phyloP scores from a whole-genome alignment of 2,888 invertebrate genomes.

The Dryadula phaetusa region DNA sequence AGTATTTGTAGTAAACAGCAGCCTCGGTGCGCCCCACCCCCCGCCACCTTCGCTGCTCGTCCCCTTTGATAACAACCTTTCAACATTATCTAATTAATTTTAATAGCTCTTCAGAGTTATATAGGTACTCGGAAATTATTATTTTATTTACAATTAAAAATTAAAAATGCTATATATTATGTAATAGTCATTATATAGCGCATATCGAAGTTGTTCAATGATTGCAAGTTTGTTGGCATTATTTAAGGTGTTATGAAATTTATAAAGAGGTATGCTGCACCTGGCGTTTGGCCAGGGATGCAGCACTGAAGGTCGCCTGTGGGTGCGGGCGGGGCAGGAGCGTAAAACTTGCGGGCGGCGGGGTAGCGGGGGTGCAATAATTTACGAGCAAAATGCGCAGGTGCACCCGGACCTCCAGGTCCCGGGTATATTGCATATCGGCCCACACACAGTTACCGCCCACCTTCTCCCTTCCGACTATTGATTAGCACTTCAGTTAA shows the following conservation, averaged over 20 bases:
- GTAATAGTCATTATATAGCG: constrained; percentile 18
- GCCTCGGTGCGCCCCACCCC: constrained; percentile 50
- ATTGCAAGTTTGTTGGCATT: constrained; percentile 47
- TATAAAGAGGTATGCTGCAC: constrained; percentile 54
- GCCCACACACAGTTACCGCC: constrained; percentile 37
- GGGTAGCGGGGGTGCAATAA: constrained; percentile 56
- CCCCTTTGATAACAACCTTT: constrained; percentile 49
- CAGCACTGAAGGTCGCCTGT: constrained; percentile 69
- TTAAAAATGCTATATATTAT: constrained; percentile 19
- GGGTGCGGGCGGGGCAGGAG: constrained; percentile 44
- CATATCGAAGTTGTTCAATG: background rate
- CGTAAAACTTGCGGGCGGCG: constrained; percentile 43
- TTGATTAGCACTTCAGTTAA: constrained; percentile 29
- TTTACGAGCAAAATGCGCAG: constrained; percentile 68
- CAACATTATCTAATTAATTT: constrained; percentile 45
- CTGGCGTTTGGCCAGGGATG: constrained; percentile 76
- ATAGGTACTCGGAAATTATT: constrained; percentile 11
- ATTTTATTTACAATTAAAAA: constrained; percentile 8
- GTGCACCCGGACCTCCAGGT: constrained; percentile 65
- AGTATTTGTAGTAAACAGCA: constrained; percentile 43
- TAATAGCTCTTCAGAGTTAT: constrained; percentile 36
- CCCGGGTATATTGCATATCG: constrained; percentile 38
- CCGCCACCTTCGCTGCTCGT: constrained; percentile 49
- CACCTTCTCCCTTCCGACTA: constrained; percentile 36
- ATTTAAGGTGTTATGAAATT: constrained; percentile 50